Conservation (phyloP, 2,797 vertebrate genomes). For the Gadopsis bispinosus region DNA sequence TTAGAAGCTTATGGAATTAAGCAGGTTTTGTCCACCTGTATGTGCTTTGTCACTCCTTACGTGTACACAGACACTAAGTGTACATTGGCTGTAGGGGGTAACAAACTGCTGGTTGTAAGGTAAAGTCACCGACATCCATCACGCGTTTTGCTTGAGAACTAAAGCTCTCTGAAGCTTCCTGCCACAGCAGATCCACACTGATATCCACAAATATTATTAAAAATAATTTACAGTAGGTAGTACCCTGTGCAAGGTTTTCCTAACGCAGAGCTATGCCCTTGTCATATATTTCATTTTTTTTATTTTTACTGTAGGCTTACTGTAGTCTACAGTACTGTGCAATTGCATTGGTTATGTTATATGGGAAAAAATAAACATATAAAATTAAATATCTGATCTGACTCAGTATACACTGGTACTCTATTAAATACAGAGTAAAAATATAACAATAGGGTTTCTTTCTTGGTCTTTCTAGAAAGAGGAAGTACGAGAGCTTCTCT, state of each 20-base stretch:
- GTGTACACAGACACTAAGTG: neutral
- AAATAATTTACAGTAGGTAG: neutral
- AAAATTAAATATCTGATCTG: neutral
- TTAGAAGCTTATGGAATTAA: constrained; percentile 2
- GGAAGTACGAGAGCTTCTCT: neutral
- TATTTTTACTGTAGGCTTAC: neutral
- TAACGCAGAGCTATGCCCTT: neutral
- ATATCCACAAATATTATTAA: neutral
- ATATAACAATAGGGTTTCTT: neutral
- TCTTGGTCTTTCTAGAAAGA: neutral
- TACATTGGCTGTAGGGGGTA: no score
- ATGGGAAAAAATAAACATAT: neutral
- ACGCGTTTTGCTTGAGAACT: neutral
- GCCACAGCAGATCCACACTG: neutral
- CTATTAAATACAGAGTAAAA: neutral
- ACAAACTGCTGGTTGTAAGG: neutral
- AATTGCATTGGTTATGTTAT: neutral
- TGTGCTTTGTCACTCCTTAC: neutral
- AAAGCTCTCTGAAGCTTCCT: neutral
- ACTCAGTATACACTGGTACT: neutral
- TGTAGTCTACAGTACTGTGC: neutral
- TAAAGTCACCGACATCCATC: neutral
- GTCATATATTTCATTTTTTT: neutral
- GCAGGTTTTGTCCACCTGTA: neutral
- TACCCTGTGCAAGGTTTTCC: neutral